Percentiles rank a stretch among this genome's conserved stretches.
Conservation (phyloP, 2,888 invertebrate species). For the Timema cristinae region DNA sequence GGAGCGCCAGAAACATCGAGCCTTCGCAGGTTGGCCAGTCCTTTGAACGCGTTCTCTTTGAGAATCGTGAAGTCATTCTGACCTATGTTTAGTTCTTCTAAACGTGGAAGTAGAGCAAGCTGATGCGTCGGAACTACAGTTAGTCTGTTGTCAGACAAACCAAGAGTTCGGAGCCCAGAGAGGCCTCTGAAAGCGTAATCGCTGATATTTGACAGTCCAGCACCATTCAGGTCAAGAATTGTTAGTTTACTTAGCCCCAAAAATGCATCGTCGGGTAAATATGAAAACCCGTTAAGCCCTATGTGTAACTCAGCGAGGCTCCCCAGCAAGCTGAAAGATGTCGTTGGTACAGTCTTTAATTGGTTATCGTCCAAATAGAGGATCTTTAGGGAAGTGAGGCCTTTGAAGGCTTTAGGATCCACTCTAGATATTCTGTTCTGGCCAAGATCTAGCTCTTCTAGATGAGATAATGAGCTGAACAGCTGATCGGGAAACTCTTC, state of each 20-base stretch:
- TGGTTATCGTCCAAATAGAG: conserved; percentile 82
- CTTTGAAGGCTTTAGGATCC: conserved; percentile 72
- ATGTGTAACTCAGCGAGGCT: conserved; percentile 80
- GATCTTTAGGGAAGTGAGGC: conserved; percentile 69
- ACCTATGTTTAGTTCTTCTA: conserved; percentile 77
- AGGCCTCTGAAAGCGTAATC: conserved; percentile 68
- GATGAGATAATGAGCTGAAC: conserved; percentile 67
- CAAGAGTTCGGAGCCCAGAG: conserved; percentile 68
- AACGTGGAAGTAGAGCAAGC: conserved; percentile 62
- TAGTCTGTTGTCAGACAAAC: conserved; percentile 76
- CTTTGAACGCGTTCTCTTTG: conserved; percentile 67
- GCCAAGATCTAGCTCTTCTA: conserved; percentile 82
- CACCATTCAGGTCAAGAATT: conserved; percentile 74
- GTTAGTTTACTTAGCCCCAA: conserved; percentile 66
- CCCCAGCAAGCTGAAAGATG: conserved; percentile 66
- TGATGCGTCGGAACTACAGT: conserved; percentile 71
- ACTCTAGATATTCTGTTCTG: conserved; percentile 79
- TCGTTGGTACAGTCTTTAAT: conserved; percentile 69
- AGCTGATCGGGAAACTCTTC: conserved; percentile 72
- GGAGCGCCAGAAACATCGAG: conserved; percentile 77
- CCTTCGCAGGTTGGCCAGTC: conserved; percentile 69
- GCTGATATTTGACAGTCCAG: conserved; percentile 74
- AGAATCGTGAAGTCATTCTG: conserved; percentile 74
- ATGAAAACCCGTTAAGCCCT: conserved; percentile 76
- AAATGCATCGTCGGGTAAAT: conserved; percentile 73